Evolutionary conservation across 2,113 vertebrate genomes (phyloP), one percentile per base, ranked within the genome.

Genomic region (Acanthochromis polyacanthus): DNA sequence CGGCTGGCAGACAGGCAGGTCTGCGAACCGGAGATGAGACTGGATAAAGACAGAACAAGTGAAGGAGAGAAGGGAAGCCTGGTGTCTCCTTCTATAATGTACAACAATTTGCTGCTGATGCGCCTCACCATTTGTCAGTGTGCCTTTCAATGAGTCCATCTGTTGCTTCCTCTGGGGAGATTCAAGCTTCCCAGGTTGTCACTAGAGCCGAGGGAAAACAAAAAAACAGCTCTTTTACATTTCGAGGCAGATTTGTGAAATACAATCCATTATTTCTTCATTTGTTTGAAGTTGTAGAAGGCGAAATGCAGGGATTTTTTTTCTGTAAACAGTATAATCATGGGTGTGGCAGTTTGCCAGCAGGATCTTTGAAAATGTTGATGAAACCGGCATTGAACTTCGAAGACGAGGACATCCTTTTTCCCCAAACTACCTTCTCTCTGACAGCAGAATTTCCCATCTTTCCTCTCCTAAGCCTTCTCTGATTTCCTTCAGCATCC

Each of bases 1-100:
- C 75, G 50, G 68, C 79, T 84, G 78, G 75, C 77, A 66, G 45
- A 23, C 72, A 36, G 84, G 74, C 75, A 67, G 71, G 23, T 50
- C 58, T 17, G 62, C 32, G 71, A 76, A 19, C n/a, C 23, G 5
- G 59, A 5, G 55, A 71, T 5, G 50, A 79, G 74, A 65, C 46
- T 0, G 62, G 81, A 89, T 79, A 75, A 75, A 75, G 57, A 78
- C 38, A 11, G 36, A 45, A 28, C 5, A 10, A 20, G 28, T 32
- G 45, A 45, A 43, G 43, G 10, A 48, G 50, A 53, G 14, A 40
- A 71, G 25, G 59, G 16, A 50, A 57, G 67, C 48, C 56, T 23
- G 56, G 43, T 22, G 40, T 81, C 78, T 60, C 10, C 55, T 55
- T 15, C 17, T 55, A 3, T 48, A 32, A 62, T 40, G 22, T 58